Conservation (phyloP, 53 echinoderm and acorn worm genomes). For the Stichopus horrens region DNA sequence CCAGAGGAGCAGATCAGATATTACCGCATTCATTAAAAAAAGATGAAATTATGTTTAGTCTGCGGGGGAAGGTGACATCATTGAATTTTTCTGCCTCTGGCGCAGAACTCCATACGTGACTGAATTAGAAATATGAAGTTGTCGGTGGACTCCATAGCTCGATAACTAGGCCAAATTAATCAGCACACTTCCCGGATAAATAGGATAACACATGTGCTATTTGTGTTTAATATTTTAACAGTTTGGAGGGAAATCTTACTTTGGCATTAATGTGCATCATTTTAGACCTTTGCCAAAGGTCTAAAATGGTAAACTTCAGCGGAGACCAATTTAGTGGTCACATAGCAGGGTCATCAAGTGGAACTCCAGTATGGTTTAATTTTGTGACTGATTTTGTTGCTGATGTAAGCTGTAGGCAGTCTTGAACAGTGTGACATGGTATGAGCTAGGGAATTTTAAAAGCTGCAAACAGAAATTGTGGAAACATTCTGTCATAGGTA, state of each 20-base stretch:
- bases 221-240: not conserved
- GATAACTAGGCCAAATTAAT: slow-evolving; percentile 2
- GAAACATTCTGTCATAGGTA: too few species aligned
- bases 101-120: slow-evolving; percentile 21
- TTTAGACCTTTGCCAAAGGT: too few species aligned
- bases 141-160: not conserved
- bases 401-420: too few species aligned
- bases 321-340: too few species aligned
- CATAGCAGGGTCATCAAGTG: too few species aligned
- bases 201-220: slow-evolving; percentile 10
- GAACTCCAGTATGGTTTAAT: too few species aligned
- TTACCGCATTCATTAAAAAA: slow-evolving; percentile 41
- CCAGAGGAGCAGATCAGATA: not conserved
- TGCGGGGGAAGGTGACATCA: slow-evolving; percentile 6
- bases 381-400: too few species aligned
- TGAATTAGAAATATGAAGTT: not conserved
- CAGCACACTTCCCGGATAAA: not conserved
- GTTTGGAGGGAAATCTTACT: not conserved
- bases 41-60: slow-evolving; percentile 30
- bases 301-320: too few species aligned
- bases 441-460: too few species aligned
- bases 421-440: too few species aligned
- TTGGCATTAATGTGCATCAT: not conserved
- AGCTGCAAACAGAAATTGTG: too few species aligned
- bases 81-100: slow-evolving; percentile 10